Evolutionary conservation across 1,140 invertebrate genomes (phyloP), one percentile per base, ranked within the genome.

Genomic region (Brachionus angularis): DNA sequence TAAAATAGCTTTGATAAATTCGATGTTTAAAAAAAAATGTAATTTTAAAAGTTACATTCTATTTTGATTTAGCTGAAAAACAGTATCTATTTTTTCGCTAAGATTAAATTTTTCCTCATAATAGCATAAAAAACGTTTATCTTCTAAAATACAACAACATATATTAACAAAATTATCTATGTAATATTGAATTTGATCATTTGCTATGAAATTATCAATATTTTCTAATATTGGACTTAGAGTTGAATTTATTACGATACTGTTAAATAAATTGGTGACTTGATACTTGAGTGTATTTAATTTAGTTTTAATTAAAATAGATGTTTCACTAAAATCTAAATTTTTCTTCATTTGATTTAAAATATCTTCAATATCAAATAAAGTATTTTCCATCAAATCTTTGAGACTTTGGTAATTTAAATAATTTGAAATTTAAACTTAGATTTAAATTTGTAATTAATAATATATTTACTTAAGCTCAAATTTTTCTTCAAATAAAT

Each of bases 401-500:
- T 58, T 58, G 2, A 58, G 10, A 67, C 42, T 67, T n/a, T n/a
- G n/a, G n/a, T n/a, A n/a, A n/a, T n/a, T 42, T 42, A 42, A 42
- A 16, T 42, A 42, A 16, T 10, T 10, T 42, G 39, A 42, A 42
- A 42, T 10, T 10, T 10, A 10, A 10, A 42, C 10, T 42, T 42
- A 42, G 16, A 42, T 42, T 10, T 42, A 42, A 42, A 10, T 42
- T n/a, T n/a, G n/a, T 10, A 42, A 10, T 42, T 42, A 10, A 42
- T 10, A 42, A 10, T 42, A 10, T 16, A 42, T 46, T 1, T 44
- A 67, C 62, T 46, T 47, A 5, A 23, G 8, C 29, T 67, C 42
- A 67, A 67, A 67, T 46, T 67, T 67, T 46, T 67, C 27, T 3
- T 67, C 62, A 18, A 47, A 46, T 46, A 67, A 47, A 67, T 10